These are phyloP conservation scores for Oreortyx pictus DNA, from an alignment of 2,797 vertebrate species.

Conservation along the genomic window DNA sequence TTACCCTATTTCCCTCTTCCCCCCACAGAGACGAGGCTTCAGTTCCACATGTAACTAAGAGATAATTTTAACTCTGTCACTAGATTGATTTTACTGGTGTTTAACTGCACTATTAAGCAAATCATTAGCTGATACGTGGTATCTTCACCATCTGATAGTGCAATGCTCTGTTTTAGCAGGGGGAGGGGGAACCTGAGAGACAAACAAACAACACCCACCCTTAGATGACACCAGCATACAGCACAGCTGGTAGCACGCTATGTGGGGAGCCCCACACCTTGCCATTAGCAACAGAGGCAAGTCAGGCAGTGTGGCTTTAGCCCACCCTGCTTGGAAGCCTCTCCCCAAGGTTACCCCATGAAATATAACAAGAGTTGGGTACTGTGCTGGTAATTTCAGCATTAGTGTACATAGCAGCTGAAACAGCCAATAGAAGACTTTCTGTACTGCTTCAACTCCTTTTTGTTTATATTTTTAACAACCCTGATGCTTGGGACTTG, in stretches of 20 bases:
- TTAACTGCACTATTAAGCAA: slow-evolving; percentile 11
- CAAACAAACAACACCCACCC: not conserved
- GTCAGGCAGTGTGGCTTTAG: not conserved
- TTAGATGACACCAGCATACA: accelerated
- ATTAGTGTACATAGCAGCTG: accelerated
- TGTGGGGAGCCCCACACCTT: accelerated
- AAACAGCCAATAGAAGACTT: not conserved
- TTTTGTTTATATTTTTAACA: not conserved
- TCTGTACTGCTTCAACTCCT: no score
- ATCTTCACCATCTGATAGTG: not conserved
- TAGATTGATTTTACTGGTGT: slow-evolving; percentile 11
- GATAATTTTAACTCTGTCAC: slow-evolving; percentile 58
- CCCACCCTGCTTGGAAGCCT: no score
- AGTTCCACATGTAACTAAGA: slow-evolving; percentile 17
- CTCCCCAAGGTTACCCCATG: not conserved
- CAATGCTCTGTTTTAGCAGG: accelerated
- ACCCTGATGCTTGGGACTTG: not conserved
- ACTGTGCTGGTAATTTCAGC: not conserved
- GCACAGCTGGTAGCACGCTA: not conserved
- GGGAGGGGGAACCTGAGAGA: not conserved
- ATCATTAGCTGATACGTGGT: not conserved
- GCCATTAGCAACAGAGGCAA: accelerated
- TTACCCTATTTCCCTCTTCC: not conserved
- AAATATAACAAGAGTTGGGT: not conserved
- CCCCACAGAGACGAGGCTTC: not conserved